Evolutionary conservation across 1,140 invertebrate genomes (phyloP).

Genomic region (Meloidogyne floridensis): DNA sequence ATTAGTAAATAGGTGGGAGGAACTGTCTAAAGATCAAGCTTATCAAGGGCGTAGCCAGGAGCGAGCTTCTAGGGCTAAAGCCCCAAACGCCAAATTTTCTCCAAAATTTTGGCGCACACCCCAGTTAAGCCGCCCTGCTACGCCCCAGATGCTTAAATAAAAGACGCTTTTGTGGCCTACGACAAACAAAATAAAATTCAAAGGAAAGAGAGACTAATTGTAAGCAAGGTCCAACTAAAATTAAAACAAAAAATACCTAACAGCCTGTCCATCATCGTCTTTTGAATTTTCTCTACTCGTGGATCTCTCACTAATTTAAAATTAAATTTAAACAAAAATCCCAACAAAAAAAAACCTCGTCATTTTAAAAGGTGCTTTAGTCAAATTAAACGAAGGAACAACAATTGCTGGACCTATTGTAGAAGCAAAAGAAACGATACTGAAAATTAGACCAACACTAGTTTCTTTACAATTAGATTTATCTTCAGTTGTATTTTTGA

Average conservation of each 20-base stretch:
- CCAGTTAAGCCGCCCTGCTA: no score
- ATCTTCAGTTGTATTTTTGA: not conserved
- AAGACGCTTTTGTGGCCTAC: no score
- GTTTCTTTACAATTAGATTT: not conserved
- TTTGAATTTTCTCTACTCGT: constrained; percentile 14
- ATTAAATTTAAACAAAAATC: not conserved
- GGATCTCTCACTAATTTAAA: not conserved
- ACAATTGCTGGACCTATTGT: constrained; percentile 1
- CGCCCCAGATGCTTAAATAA: no score
- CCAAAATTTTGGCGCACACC: no score
- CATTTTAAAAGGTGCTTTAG: constrained; percentile 17
- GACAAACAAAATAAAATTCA: no score
- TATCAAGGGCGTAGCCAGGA: no score
- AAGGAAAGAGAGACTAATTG: not conserved
- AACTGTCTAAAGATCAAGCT: no score
- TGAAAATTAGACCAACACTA: constrained; percentile 13
- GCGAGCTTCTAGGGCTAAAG: no score
- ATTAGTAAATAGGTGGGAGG: no score
- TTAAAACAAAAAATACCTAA: not conserved
- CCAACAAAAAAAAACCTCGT: not conserved
- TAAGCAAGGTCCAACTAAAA: not conserved
- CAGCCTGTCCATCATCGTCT: constrained; percentile 15
- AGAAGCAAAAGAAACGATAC: constrained; percentile 25
- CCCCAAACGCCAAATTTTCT: no score
- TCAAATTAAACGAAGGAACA: not conserved